These are phyloP conservation scores for Papilio aristodemus DNA, from an alignment of 1,140 invertebrate genomes.

Conservation along the genomic window DNA sequence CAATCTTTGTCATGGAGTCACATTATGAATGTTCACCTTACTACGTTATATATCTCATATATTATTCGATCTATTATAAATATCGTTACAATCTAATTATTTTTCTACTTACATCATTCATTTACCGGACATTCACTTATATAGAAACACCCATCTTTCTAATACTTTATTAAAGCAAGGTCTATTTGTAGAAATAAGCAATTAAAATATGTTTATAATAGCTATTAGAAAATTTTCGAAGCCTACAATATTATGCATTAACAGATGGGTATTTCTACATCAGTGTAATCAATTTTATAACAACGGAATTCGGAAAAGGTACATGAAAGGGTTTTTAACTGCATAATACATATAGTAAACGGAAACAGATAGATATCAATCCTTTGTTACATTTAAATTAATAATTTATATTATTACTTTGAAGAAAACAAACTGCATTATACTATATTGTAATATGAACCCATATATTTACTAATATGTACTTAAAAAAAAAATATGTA, in stretches of 20 bases:
- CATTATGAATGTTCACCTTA: slow-evolving; percentile 32
- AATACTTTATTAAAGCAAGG: background rate
- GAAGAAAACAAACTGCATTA: background rate
- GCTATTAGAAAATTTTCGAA: background rate
- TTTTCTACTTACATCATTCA: slow-evolving; percentile 4
- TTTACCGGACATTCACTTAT: background rate
- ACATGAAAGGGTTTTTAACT: slow-evolving; percentile 19
- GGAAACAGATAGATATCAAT: background rate
- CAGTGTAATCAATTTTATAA: slow-evolving; percentile 3
- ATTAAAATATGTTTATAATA: background rate
- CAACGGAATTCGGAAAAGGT: slow-evolving; percentile 12
- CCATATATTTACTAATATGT: too few species aligned
- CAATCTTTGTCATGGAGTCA: slow-evolving; percentile 45
- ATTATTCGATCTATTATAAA: slow-evolving; percentile 33
- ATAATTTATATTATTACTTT: background rate
- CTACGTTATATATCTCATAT: slow-evolving; percentile 20
- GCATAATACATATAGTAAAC: background rate
- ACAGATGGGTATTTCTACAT: slow-evolving; percentile 12
- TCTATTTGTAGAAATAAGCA: background rate
- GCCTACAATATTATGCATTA: slow-evolving; percentile 5
- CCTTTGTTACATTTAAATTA: background rate
- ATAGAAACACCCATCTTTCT: slow-evolving; percentile 20
- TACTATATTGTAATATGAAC: background rate
- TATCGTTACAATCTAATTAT: slow-evolving; percentile 28
- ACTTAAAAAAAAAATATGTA: too few species aligned